Conservation (phyloP, 2,113 vertebrate genomes). For the Grammomys dolichurus region DNA sequence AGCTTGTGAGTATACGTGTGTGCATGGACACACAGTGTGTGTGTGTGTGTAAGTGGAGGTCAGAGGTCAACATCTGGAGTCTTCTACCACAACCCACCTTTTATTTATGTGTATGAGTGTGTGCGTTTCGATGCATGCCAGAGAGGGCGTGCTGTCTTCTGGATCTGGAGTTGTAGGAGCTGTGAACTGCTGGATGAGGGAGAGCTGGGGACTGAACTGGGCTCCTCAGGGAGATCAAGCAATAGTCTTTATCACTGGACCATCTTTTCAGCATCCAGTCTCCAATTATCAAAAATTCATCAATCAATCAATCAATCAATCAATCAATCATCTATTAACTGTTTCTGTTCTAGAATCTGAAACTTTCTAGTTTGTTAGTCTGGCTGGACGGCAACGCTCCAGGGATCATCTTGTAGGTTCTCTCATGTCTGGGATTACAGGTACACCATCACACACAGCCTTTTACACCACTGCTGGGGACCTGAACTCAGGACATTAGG, state of each 20-base stretch:
- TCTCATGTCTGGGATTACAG: background rate
- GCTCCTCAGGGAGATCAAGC: background rate
- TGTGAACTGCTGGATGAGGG: background rate
- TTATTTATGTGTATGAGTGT: background rate
- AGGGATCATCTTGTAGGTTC: background rate
- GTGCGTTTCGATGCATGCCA: background rate
- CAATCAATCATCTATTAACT: background rate
- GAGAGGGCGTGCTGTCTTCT: background rate
- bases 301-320: background rate
- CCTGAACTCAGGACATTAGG: background rate
- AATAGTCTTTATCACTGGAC: background rate
- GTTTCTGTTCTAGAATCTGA: background rate
- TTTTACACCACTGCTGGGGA: background rate
- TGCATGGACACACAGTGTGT: too few species aligned
- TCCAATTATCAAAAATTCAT: background rate
- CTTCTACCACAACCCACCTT: background rate
- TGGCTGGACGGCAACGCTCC: background rate
- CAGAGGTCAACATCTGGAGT: background rate
- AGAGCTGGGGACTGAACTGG: background rate
- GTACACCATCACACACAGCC: background rate
- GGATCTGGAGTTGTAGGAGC: background rate
- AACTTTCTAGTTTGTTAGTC: background rate
- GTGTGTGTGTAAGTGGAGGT: background rate
- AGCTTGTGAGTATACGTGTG: background rate
- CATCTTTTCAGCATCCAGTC: background rate